phyloP scores from a whole-genome alignment of 2,113 vertebrate species.

The Rhipidura dahli region DNA sequence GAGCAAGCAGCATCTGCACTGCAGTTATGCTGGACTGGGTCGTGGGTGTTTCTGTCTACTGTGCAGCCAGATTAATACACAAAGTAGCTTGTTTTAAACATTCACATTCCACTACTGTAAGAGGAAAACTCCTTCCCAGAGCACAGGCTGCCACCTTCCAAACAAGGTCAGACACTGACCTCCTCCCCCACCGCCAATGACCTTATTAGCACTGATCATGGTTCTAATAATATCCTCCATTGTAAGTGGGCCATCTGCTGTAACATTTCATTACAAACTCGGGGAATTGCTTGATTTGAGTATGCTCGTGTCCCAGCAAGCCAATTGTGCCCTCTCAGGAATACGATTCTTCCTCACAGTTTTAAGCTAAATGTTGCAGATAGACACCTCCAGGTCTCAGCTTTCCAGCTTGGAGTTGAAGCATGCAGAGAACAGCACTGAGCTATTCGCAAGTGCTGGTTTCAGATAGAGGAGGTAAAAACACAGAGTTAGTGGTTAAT shows the following conservation, averaged over 20 bases:
- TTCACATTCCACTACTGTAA: not conserved
- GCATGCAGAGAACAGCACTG: accelerated
- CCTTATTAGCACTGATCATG: conserved; percentile 65
- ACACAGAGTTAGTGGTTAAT: not conserved
- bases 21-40: not conserved
- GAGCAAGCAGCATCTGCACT: not conserved
- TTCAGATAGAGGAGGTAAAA: not conserved
- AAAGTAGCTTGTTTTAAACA: not conserved
- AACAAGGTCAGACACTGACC: conserved; percentile 32
- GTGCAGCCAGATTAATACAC: not conserved
- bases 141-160: conserved; percentile 27
- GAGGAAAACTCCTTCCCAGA: not conserved
- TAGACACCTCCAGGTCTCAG: not conserved
- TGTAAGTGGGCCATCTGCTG: conserved; percentile 18
- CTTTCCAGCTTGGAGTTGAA: not conserved
- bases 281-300: not conserved
- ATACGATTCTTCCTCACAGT: not conserved
- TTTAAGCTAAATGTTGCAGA: not conserved
- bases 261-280: conserved; percentile 49
- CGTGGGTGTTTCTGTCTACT: not conserved
- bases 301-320: not conserved
- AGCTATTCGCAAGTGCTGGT: not conserved
- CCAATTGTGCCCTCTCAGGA: not conserved
- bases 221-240: conserved; percentile 61
- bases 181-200: conserved; percentile 26